Evolutionary conservation across 2,888 invertebrate genomes (phyloP), one percentile per base, ranked within the genome.

Genomic region (Dusona sp.): DNA sequence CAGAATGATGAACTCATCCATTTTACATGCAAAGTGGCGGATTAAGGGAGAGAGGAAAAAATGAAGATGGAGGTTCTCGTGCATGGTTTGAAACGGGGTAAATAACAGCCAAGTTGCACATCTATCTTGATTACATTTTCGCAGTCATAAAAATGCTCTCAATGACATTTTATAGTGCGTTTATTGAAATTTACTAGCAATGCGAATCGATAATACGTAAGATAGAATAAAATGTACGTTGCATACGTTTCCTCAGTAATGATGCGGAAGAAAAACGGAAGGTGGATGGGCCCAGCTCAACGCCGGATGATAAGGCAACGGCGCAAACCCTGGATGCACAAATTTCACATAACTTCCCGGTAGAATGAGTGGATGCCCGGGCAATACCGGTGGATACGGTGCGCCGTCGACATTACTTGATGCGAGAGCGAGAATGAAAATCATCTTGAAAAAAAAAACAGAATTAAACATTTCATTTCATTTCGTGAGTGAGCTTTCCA

Each of bases 351-450:
- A 88, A 74, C 79, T 87, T 45, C 54, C 79, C 11, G 87, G 84
- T 19, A 84, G 79, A 77, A 85, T 67, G 4, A 79, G 33, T 42
- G 81, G 78, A 57, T 84, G 79, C 33, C 81, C 73, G 42, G 75
- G 70, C n/a, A 81, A 45, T 45, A 87, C 11, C 3, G 88, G 87
- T 45, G 88, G 88, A 84, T 85, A 88, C 45, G 88, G 86, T 9
- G 87, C 85, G 36, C 78, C 83, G 16, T 36, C 51, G 42, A 70
- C 51, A 67, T 78, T 79, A 22, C 57, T 68, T 64, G 72, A 45
- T 65, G 82, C 85, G 42, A 88, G 68, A n/a, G 82, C 73, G 29
- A 88, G 57, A 61, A 82, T 16, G 36, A 86, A 38, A 38, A 85
- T 25, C 48, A 77, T 48, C 74, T 82, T 38, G 16, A 75, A 75